These are phyloP conservation scores for Argya squamiceps DNA, from an alignment of 2,797 vertebrate genomes.

Conservation along the genomic window DNA sequence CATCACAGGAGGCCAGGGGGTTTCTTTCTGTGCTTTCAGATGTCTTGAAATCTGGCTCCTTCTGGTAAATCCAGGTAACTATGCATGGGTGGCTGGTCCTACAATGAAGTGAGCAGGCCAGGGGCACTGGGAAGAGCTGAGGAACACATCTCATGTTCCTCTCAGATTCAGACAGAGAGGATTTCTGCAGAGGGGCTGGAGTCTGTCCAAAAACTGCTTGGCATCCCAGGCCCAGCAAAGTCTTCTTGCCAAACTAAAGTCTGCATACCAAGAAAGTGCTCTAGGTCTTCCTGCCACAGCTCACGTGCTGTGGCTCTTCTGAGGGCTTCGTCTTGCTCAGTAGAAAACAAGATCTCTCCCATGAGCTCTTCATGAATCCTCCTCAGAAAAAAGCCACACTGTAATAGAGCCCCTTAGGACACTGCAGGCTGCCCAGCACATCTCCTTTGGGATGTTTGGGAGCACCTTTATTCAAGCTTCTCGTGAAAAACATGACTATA, in stretches of 20 bases:
- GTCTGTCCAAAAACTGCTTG: not conserved
- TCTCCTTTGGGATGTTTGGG: not conserved
- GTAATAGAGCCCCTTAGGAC: not conserved
- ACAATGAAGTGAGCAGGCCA: not conserved
- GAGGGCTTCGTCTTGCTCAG: not conserved
- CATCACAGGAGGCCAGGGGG: not conserved
- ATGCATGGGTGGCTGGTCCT: not conserved
- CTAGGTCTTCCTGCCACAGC: not conserved
- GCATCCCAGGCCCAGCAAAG: not conserved
- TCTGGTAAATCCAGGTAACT: not conserved
- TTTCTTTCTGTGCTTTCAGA: not conserved
- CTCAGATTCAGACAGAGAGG: not conserved
- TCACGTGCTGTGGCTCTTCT: not conserved
- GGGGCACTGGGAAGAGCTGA: not conserved
- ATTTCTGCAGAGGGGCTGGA: not conserved
- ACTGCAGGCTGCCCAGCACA: not conserved
- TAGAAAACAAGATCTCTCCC: not conserved
- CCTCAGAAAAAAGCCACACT: not conserved
- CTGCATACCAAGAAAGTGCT: constrained; percentile 10
- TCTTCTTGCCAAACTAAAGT: constrained; percentile 21
- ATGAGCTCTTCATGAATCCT: not conserved
- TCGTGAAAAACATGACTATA: not conserved
- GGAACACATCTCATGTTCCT: not conserved
- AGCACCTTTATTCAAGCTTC: not conserved
- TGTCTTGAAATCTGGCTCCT: not conserved